Percentiles rank a stretch among this genome's conserved stretches.
phyloP scores from a whole-genome alignment of 2,888 invertebrate genomes.

The Tridacna gigas region DNA sequence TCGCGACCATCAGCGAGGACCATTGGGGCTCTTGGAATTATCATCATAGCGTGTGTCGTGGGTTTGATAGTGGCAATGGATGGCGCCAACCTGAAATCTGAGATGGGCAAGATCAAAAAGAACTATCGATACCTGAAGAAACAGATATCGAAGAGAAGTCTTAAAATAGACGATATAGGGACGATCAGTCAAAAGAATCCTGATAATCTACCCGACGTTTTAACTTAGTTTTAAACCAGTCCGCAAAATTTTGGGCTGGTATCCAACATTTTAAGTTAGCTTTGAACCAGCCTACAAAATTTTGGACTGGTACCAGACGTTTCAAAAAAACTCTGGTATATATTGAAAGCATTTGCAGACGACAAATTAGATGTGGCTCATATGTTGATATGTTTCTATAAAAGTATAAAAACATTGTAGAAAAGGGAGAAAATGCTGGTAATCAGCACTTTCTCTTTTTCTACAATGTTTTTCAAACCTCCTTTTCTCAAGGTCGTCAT shows the following conservation, averaged over 20 bases:
- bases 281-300: too few species aligned
- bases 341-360: too few species aligned
- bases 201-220: conserved; percentile 13
- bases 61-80: conserved; percentile 42
- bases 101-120: conserved; percentile 32
- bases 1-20: conserved; percentile 43
- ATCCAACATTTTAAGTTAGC: too few species aligned
- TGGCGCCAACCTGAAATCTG: conserved; percentile 35
- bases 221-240: not conserved
- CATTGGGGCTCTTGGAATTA: conserved; percentile 42
- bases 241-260: not conserved
- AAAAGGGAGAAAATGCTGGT: too few species aligned
- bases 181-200: not conserved
- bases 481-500: too few species aligned
- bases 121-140: conserved; percentile 42
- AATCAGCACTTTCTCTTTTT: too few species aligned
- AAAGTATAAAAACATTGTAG: too few species aligned
- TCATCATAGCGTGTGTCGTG: conserved; percentile 24
- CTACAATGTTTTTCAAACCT: too few species aligned
- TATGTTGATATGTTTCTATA: too few species aligned
- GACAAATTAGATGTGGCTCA: too few species aligned
- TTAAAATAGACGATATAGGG: conserved; percentile 20
- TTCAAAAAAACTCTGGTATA: too few species aligned
- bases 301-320: too few species aligned
- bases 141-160: conserved; percentile 32